Evolutionary conservation across 2,113 vertebrate species (phyloP).

Genomic region (Eurystomus gularis): DNA sequence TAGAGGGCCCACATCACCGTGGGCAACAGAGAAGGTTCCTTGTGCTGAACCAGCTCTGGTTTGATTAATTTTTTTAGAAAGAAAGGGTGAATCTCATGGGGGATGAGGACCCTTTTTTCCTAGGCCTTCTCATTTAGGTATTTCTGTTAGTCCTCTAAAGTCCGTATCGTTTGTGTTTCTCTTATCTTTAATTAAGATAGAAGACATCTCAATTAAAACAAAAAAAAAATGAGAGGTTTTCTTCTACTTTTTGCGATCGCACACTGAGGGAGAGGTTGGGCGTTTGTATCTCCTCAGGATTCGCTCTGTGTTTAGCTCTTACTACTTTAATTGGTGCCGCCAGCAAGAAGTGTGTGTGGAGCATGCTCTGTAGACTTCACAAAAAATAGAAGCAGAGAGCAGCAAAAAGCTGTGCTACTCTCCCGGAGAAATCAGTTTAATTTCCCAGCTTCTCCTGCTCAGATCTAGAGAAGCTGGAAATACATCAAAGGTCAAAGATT

Average conservation of each 20-base stretch:
- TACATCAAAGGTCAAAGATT: not conserved
- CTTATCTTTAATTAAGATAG: too few relatives aligned
- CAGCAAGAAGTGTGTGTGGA: not conserved
- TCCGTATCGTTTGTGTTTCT: rapidly evolving
- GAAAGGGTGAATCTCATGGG: not conserved
- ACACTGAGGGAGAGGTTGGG: not conserved
- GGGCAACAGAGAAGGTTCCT: not conserved
- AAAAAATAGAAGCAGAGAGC: not conserved
- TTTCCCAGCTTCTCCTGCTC: not conserved
- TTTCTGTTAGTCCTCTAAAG: not conserved
- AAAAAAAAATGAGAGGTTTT: not conserved
- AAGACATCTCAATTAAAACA: not conserved
- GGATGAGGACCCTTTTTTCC: not conserved
- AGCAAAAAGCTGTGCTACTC: not conserved
- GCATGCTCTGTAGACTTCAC: not conserved
- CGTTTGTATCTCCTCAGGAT: not conserved
- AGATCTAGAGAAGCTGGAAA: not conserved
- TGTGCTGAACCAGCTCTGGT: not conserved
- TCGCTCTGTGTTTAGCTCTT: not conserved
- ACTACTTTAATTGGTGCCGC: not conserved
- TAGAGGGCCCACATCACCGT: not conserved
- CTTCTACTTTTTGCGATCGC: rapidly evolving
- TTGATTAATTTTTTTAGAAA: not conserved
- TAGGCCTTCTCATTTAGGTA: not conserved
- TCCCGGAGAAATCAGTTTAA: not conserved